phyloP scores from a whole-genome alignment of 2,888 invertebrate genomes.

The Mythimna impura region DNA sequence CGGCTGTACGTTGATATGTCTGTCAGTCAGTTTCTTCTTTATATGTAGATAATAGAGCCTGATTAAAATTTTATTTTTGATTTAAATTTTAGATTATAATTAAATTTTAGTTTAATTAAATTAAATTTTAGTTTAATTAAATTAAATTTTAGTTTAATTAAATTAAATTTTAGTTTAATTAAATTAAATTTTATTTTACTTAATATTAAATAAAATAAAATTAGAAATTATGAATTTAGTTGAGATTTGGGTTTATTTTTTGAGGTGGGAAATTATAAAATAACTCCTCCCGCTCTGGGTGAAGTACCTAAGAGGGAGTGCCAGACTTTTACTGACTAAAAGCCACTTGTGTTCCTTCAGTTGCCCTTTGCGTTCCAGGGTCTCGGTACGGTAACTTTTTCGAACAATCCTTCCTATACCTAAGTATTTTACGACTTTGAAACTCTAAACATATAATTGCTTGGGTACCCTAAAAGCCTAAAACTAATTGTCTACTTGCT shows the following conservation, averaged over 20 bases:
- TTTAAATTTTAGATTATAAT: too few species aligned
- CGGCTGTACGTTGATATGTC: too few species aligned
- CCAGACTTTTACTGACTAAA: background rate
- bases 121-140: too few species aligned
- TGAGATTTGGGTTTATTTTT: background rate
- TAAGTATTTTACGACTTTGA: background rate
- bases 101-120: too few species aligned
- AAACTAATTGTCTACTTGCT: slow-evolving; percentile 43
- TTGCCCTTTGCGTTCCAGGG: background rate
- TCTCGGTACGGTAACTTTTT: background rate
- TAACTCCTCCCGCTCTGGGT: background rate
- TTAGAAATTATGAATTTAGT: too few species aligned
- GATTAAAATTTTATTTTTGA: too few species aligned
- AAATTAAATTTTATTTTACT: too few species aligned
- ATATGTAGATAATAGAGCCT: too few species aligned
- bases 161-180: too few species aligned
- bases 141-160: too few species aligned
- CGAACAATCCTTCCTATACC: background rate
- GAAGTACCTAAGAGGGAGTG: background rate
- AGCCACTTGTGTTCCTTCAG: background rate
- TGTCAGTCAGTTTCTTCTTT: too few species aligned
- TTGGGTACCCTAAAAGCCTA: slow-evolving; percentile 12
- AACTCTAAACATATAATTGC: background rate
- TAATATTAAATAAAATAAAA: too few species aligned
- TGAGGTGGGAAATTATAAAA: background rate